Base-by-base conservation (phyloP, 2,888 invertebrate genomes). In the Lacanobia oleracea region DNA sequence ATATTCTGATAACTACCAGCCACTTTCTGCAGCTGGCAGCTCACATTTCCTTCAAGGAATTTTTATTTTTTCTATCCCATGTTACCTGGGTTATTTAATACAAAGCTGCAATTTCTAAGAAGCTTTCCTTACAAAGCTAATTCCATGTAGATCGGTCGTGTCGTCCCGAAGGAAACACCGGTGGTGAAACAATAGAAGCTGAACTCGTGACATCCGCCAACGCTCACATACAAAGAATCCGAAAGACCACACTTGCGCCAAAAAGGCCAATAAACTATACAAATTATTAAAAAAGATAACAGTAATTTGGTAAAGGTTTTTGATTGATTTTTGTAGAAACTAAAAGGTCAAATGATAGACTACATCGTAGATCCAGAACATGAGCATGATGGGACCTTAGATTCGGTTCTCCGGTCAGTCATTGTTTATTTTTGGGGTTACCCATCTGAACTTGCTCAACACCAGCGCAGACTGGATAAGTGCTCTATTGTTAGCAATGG, bases 121-220 rank as follows among this genome's bases (percentile, higher is more conserved):
- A 51, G 37, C 16, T 40, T 21, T 21, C 37, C 21, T 40, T 65
- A 61, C 12, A 21, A 59, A 45, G 53, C 10, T 63, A 54, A 67
- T 67, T 70, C 21, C 1, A 33, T 56, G 61, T 65, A 33, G 72
- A 53, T 68, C n/a, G 37, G 50, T 68, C 72, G 69, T 70, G 75
- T 71, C 23, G 67, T 62, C 67, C 57, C 63, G 33, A 70, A 76
- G 73, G 77, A 77, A 77, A 74, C 75, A 74, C 62, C 77, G 69
- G 62, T 82, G 72, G 71, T 60, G 83, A 84, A 88, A 91, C 91
- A 92, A 91, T 91, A 75, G 89, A 48, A 76, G 84, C 53, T 69
- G 65, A 74, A 86, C 85, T 86, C 88, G 88, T 89, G 90, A 90
- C 88, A 86, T 91, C 91, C 91, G 89, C 80, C 48, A 48, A 48